Evolutionary conservation across 2,888 invertebrate genomes (phyloP).

Genomic region (Temnothorax unifasciatus): DNA sequence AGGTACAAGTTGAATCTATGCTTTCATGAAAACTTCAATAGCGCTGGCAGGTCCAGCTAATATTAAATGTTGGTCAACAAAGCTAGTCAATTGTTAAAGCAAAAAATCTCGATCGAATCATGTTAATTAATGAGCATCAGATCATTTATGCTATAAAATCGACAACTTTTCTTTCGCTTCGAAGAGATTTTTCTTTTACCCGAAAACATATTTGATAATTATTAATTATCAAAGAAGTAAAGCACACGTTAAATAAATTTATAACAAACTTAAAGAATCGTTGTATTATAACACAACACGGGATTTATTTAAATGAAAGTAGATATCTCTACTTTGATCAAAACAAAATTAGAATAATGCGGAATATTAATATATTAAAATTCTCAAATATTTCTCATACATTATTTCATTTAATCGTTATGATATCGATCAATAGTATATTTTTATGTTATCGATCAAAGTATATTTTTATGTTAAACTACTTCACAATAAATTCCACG

Average conservation of each 20-base stretch:
- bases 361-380: constrained; percentile 1
- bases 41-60: constrained; percentile 72
- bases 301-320: constrained; percentile 21
- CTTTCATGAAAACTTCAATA: constrained; percentile 57
- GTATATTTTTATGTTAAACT: background rate
- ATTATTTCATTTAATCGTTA: background rate
- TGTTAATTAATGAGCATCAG: background rate
- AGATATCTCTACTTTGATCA: background rate
- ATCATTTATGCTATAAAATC: constrained; percentile 9
- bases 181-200: background rate
- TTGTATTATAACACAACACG: background rate
- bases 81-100: constrained; percentile 18
- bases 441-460: background rate
- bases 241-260: background rate
- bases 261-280: background rate
- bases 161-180: background rate
- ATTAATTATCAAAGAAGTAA: background rate
- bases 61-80: constrained; percentile 56
- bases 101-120: background rate
- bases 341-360: background rate
- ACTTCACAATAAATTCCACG: background rate
- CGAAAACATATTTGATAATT: background rate
- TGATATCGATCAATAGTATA: background rate
- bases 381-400: background rate
- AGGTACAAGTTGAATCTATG: background rate